Evolutionary conservation across 2,888 invertebrate species (phyloP), one percentile per base, ranked within the genome.

Genomic region (Sesia bembeciformis): DNA sequence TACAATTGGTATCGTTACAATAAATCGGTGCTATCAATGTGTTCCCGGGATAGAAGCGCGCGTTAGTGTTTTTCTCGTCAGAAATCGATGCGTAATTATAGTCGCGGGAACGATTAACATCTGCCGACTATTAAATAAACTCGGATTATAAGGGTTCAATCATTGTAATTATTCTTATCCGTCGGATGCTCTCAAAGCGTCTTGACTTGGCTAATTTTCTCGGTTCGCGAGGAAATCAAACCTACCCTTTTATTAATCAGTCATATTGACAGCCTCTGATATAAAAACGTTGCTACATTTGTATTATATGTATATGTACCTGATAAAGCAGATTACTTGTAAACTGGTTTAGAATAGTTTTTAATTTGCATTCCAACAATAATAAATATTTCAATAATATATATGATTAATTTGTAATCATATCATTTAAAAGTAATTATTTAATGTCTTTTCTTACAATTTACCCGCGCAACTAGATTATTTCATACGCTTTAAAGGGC

Each of bases 161-260:
- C 85, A 84, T 85, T 85, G 87, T 88, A 89, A 89, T 89, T 88
- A 88, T 88, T 88, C 84, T 85, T 88, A 88, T 88, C 88, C 87
- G 88, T 84, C 87, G 85, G 88, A 80, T 78, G 84, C 74, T 82
- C 80, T 84, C 84, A 84, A 84, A 84, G 84, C 76, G 75, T 72
- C 72, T 74, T 70, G 67, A 63, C 67, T 72, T 71, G 76, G 70
- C 73, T 84, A 86, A 89, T 89, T 88, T 87, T 85, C 87, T 84
- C 88, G 86, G 86, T 84, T 84, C 84, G 78, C 83, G 71, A 79
- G 80, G 79, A 86, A 85, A 86, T 87, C 84, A 80, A 86, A 81
- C 78, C 73, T 73, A 84, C 78, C 85, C 84, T 76, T 78, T 78
- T 81, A 88, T 88, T 88, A 87, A 78, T 78, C 78, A 84, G 80